A percentile compares a stretch with the other conserved stretches of the same genome.
Conservation (phyloP, 2,113 vertebrate species). For the Glaucidium brasilianum region DNA sequence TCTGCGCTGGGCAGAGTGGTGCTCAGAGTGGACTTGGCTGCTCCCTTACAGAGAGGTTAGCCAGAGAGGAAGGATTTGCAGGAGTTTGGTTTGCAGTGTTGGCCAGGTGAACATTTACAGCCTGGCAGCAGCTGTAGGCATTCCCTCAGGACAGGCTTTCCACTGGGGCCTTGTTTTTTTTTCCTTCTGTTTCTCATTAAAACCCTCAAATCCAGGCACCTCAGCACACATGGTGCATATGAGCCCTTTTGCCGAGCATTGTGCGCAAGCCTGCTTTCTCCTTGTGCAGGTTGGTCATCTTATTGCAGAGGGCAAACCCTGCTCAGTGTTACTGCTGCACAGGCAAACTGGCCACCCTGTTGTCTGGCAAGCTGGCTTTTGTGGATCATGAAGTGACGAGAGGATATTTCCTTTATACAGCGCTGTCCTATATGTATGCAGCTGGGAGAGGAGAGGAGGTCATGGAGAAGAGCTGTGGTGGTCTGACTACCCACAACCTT, state of each 20-base stretch:
- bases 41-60: background rate
- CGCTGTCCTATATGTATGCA: rapidly evolving
- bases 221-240: rapidly evolving
- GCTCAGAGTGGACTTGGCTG: background rate
- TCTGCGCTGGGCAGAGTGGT: rapidly evolving
- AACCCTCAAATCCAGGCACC: background rate
- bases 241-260: background rate
- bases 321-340: background rate
- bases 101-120: background rate
- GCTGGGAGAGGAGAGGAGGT: background rate
- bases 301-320: background rate
- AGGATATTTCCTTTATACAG: background rate
- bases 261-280: rapidly evolving
- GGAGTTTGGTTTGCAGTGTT: background rate
- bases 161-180: rapidly evolving
- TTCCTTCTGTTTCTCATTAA: background rate
- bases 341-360: background rate
- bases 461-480: background rate
- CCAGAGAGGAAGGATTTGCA: background rate
- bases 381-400: background rate
- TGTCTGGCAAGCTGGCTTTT: background rate
- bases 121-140: background rate
- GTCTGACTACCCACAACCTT: background rate
- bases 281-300: background rate
- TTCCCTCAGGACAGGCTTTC: background rate